Conservation (phyloP, 2,888 invertebrate species). For the Dynastes maya region DNA sequence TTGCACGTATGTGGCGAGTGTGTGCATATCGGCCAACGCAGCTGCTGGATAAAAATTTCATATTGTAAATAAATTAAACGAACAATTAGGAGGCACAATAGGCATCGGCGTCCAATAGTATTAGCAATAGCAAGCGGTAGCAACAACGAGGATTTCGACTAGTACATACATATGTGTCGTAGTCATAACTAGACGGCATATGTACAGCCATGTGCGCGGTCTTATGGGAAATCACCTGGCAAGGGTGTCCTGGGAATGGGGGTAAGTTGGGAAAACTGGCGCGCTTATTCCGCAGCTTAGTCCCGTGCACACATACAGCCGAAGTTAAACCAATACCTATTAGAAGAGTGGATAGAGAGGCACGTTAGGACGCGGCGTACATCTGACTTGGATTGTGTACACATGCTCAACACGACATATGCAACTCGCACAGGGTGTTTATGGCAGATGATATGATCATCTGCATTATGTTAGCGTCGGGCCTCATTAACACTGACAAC, state of each 20-base stretch:
- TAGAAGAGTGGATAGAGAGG: slow-evolving; percentile 51
- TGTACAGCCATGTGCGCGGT: slow-evolving; percentile 71
- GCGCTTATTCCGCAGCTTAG: slow-evolving; percentile 43
- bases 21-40: slow-evolving; percentile 51
- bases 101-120: slow-evolving; percentile 63
- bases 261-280: slow-evolving; percentile 54
- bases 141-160: slow-evolving; percentile 23
- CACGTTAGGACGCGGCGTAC: slow-evolving; percentile 48
- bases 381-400: slow-evolving; percentile 58
- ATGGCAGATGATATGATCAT: slow-evolving; percentile 59
- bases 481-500: slow-evolving; percentile 56
- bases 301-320: slow-evolving; percentile 50
- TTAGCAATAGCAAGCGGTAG: slow-evolving; percentile 48
- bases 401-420: slow-evolving; percentile 59
- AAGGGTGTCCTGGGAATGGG: slow-evolving; percentile 67
- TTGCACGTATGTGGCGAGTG: slow-evolving; percentile 32
- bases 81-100: slow-evolving; percentile 69
- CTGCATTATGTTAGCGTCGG: slow-evolving; percentile 56
- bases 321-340: slow-evolving; percentile 62
- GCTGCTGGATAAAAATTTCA: slow-evolving; percentile 65
- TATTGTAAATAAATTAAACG: slow-evolving; percentile 70
- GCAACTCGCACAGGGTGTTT: slow-evolving; percentile 58
- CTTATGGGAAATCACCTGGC: slow-evolving; percentile 72
- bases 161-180: slow-evolving; percentile 38
- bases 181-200: slow-evolving; percentile 63